Evolutionary conservation across 2,888 invertebrate genomes (phyloP), one percentile per base, ranked within the genome.

Genomic region (Gymnoscelis rufifasciata): DNA sequence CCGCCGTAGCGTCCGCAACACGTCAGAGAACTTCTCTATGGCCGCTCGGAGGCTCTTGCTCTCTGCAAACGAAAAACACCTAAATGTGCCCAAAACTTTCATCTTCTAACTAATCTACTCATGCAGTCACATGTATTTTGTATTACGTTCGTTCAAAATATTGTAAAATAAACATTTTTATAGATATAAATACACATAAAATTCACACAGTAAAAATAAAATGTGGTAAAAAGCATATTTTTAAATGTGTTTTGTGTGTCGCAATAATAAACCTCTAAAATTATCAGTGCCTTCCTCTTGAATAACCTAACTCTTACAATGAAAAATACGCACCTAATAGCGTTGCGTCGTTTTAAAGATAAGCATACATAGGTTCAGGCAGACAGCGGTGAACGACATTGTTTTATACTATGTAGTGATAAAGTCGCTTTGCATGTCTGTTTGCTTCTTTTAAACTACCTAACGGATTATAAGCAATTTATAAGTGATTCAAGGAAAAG

Each of bases 81-180:
- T 86, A 69, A 84, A 86, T 84, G 83, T 86, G 87, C 79, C 87
- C 86, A 80, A 80, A 72, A 78, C 75, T 50, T 62, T 56, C 43
- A 60, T 59, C 42, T 54, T 54, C 59, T 62, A 62, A 60, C 42
- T 55, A 52, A 56, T 52, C 47, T 44, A 40, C 31, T 43, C 51
- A 48, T 52, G 52, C 51, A 64, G 63, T 66, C 68, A 63, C 64
- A 62, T 65, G 63, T 66, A 64, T 64, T 66, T 64, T 54, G 45
- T 29, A n/a, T n/a, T n/a, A n/a, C n/a, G n/a, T n/a, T n/a, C n/a
- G n/a, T n/a, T n/a, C n/a, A n/a, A n/a, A n/a, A n/a, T n/a, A n/a
- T n/a, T n/a, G 19, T 6, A 12, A 19, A n/a, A 28, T 12, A 46
- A 47, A 42, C 41, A 14, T 41, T 38, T 38, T 27, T 5, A 1